These are phyloP conservation scores for Hylomyscus alleni DNA, from an alignment of 2,797 vertebrate species.

Conservation along the genomic window DNA sequence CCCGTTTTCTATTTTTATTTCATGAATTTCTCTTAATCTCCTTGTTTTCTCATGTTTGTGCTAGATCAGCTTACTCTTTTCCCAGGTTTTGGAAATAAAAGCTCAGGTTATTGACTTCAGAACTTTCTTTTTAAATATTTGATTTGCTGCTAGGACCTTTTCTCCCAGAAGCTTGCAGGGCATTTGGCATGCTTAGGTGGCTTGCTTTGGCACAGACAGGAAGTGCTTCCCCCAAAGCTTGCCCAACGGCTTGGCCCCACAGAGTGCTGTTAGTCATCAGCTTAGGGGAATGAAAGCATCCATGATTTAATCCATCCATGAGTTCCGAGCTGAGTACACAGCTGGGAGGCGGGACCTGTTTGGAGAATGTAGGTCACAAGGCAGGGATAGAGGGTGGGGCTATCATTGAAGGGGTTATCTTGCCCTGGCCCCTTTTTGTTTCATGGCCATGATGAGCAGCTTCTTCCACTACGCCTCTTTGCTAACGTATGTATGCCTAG, in stretches of 20 bases:
- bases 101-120: neutral
- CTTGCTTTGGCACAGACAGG: neutral
- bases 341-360: neutral
- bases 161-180: neutral
- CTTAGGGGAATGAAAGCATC: too few species aligned
- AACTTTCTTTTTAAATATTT: neutral
- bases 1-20: conserved; percentile 3
- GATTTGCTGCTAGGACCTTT: neutral
- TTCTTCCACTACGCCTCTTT: neutral
- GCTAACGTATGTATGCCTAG: neutral
- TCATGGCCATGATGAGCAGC: neutral
- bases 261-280: neutral
- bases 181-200: neutral
- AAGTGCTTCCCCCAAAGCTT: neutral
- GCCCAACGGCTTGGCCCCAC: neutral
- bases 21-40: neutral
- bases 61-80: neutral
- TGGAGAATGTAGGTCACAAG: neutral
- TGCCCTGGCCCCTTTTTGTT: neutral
- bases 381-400: accelerated
- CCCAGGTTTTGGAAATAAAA: neutral
- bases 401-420: neutral
- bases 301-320: too few species aligned
- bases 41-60: neutral
- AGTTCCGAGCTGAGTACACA: neutral